Conservation (phyloP, 2,797 vertebrate species). For the Ctenochaetus hawaiiensis region DNA sequence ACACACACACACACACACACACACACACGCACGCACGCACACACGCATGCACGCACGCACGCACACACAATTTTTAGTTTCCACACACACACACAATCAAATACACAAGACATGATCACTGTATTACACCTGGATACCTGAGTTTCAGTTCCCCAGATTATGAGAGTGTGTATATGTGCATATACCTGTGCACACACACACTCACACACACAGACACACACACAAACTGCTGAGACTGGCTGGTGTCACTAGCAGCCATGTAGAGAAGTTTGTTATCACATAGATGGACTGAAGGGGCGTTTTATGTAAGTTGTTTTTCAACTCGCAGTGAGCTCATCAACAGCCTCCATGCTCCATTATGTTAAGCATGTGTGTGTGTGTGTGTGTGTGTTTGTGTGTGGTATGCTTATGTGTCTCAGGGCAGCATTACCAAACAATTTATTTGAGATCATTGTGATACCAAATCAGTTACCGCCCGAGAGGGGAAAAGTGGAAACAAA, state of each 20-base stretch:
- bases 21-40: constrained; percentile 11
- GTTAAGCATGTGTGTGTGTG: not conserved
- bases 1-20: not conserved
- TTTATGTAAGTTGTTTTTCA: constrained; percentile 77
- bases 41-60: constrained; percentile 20
- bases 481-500: not conserved
- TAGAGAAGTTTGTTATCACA: constrained; percentile 43
- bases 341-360: constrained; percentile 28
- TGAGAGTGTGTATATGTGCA: constrained; percentile 3
- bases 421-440: not conserved
- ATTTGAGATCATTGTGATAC: not conserved
- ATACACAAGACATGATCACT: constrained; percentile 17
- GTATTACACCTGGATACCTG: constrained; percentile 33
- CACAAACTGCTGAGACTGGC: not conserved
- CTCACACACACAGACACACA: not conserved
- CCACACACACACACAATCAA: not conserved
- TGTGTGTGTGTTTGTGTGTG: constrained; percentile 5
- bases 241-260: constrained; percentile 45
- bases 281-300: constrained; percentile 48
- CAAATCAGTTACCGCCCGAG: not conserved
- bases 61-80: not conserved
- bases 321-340: constrained; percentile 51
- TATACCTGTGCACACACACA: constrained; percentile 2
- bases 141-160: constrained; percentile 2
- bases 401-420: not conserved